Conservation (phyloP, 2,888 invertebrate genomes). For the Amiota communis region DNA sequence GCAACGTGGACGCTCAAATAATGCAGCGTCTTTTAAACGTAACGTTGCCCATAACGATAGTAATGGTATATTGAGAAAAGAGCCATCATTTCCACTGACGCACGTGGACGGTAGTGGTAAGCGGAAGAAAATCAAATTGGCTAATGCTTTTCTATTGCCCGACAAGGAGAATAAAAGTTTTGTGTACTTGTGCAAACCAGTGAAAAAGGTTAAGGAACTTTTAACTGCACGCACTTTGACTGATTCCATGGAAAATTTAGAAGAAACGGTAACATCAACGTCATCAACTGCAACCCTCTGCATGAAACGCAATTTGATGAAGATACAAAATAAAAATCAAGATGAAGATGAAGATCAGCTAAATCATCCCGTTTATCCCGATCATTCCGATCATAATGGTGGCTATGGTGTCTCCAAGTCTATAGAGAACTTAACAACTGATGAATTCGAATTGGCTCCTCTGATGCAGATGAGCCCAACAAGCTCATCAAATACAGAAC, state of each 20-base stretch:
- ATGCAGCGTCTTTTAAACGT: neutral
- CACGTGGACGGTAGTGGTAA: neutral
- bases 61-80: neutral
- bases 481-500: conserved; percentile 9
- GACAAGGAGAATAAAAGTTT: conserved; percentile 52
- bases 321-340: no score
- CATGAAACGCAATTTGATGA: neutral
- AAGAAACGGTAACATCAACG: neutral
- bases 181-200: conserved; percentile 52
- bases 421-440: conserved; percentile 11
- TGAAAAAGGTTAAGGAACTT: conserved; percentile 48
- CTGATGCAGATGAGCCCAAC: conserved; percentile 33
- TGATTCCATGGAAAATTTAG: conserved; percentile 41
- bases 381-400: neutral
- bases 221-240: conserved; percentile 48
- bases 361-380: no score
- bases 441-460: conserved; percentile 45
- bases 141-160: conserved; percentile 34
- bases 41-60: neutral
- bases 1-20: neutral
- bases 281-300: neutral
- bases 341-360: no score
- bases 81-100: neutral
- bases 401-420: neutral
- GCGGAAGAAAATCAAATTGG: conserved; percentile 36